Evolutionary conservation across 2,113 vertebrate species (phyloP), one percentile per base, ranked within the genome.

Genomic region (Plecturocebus donacophilus): DNA sequence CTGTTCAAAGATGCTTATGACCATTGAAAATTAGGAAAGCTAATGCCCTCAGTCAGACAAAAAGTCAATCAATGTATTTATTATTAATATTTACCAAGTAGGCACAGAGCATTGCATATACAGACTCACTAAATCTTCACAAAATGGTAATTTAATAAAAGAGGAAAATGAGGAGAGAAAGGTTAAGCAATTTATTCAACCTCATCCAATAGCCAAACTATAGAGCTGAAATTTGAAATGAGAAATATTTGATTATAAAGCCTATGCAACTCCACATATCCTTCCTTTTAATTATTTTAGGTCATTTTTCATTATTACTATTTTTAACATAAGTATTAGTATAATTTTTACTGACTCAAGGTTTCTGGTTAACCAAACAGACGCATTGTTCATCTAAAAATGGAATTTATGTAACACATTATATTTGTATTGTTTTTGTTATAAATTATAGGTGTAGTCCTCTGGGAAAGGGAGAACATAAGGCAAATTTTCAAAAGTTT

Each of bases 61-160:
- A n/a, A n/a, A n/a, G n/a, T n/a, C n/a, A n/a, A n/a, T n/a, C n/a
- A n/a, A 52, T 80, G 38, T 27, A 73, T 27, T 64, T 96, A 42
- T 95, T 95, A 90, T 91, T 97, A 42, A 90, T 93, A 87, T 91
- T 97, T 90, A 93, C 25, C 32, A 81, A 70, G 47, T 85, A 80
- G 64, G 49, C 38, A 92, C 12, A 84, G 94, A 95, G 32, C 17
- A 85, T 23, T 88, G 49, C n/a, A 47, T 87, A 75, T 56, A 76
- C 13, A 56, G 42, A 91, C 23, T 94, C 83, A 47, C 68, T 84
- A 88, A 75, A 80, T 88, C 38, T 75, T 73, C 56, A 84, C 30
- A 68, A 52, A 75, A 30, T 32, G 95, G 13, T 77, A 77, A 68
- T 47, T 94, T 68, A 61, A 38, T 45, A 10, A 54, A 85, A 35